A percentile compares a stretch with the other conserved stretches of the same genome.
phyloP scores from a whole-genome alignment of 2,113 vertebrate species.

The Spermophilus dauricus region DNA sequence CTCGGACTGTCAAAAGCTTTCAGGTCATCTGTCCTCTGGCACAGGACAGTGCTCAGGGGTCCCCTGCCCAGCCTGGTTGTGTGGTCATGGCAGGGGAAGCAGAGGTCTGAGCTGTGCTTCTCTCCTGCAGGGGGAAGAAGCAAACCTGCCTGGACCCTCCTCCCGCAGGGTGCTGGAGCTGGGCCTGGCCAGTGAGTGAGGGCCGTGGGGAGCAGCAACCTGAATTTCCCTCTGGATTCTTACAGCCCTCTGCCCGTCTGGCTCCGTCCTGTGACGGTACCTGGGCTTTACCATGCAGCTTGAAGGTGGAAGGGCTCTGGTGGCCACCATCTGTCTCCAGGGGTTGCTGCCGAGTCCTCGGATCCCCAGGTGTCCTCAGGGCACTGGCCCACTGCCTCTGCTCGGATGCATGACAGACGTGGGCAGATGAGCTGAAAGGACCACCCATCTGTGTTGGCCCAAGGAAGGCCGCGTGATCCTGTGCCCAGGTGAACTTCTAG shows the following conservation, averaged over 20 bases:
- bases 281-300: too few relatives aligned
- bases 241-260: too few relatives aligned
- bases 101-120: neutral
- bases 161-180: neutral
- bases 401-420: neutral
- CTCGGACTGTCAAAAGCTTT: neutral
- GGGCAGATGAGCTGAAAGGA: neutral
- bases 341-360: neutral
- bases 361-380: accelerated
- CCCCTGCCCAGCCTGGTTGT: neutral
- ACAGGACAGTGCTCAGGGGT: neutral
- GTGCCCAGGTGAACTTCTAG: neutral
- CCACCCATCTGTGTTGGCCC: too few relatives aligned
- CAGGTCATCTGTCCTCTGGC: neutral
- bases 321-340: neutral
- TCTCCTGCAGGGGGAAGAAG: too few relatives aligned
- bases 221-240: too few relatives aligned
- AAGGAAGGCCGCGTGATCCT: neutral
- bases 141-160: too few relatives aligned
- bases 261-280: too few relatives aligned
- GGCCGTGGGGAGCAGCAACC: neutral
- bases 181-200: slow-evolving; percentile 83
- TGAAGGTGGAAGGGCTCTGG: neutral
- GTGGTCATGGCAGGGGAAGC: accelerated
- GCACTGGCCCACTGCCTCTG: accelerated